Evolutionary conservation across 2,888 invertebrate species (phyloP).

Genomic region (Cinara cedri): DNA sequence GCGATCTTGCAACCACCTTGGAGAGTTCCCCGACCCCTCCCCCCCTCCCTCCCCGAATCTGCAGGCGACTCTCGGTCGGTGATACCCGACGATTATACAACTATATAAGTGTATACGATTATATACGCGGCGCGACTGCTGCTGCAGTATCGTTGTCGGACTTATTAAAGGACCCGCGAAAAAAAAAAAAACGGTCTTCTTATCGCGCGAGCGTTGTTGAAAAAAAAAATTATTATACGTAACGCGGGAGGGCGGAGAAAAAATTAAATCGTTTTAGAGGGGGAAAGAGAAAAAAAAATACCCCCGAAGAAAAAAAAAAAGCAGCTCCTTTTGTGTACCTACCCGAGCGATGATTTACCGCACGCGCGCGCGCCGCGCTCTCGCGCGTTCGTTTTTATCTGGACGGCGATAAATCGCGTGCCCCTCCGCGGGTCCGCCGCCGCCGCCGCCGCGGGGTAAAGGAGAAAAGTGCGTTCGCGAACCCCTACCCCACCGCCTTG

Average conservation of each 20-base stretch:
- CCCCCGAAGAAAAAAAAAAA: constrained; percentile 13
- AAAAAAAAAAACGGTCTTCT: constrained; percentile 36
- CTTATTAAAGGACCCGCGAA: constrained; percentile 47
- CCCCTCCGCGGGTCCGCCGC: neutral
- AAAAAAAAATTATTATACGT: constrained; percentile 11
- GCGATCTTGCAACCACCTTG: constrained; percentile 44
- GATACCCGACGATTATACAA: constrained; percentile 20
- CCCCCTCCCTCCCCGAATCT: too few species aligned
- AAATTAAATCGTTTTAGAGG: constrained; percentile 57
- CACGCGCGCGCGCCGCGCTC: too few species aligned
- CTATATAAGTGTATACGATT: neutral
- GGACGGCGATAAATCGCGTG: constrained; percentile 50
- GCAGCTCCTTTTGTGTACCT: constrained; percentile 53
- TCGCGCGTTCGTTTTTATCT: constrained; percentile 48
- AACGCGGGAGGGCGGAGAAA: constrained; percentile 37
- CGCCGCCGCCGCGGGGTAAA: neutral
- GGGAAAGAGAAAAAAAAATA: constrained; percentile 37
- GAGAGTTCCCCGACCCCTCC: too few species aligned
- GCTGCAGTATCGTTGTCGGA: constrained; percentile 45
- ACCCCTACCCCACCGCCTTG: constrained; percentile 19
- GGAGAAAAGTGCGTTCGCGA: constrained; percentile 33
- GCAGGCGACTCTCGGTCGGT: neutral
- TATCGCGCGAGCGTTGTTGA: constrained; percentile 30
- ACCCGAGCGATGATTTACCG: constrained; percentile 53
- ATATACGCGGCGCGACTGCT: neutral